phyloP scores from a whole-genome alignment of 2,888 invertebrate species.

The Leptopterna dolabrata region DNA sequence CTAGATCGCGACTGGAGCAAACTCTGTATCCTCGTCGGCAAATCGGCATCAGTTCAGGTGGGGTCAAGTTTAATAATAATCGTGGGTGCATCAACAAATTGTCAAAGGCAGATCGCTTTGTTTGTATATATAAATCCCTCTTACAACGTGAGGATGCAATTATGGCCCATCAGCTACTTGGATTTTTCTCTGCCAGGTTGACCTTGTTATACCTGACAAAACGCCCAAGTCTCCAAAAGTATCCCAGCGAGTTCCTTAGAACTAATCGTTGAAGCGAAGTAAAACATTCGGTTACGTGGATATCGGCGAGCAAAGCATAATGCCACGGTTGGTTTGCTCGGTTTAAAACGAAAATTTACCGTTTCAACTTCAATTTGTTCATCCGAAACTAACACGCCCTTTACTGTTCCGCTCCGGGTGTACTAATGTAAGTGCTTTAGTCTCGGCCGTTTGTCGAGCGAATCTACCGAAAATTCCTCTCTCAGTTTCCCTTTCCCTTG shows the following conservation, averaged over 20 bases:
- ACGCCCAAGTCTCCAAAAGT: too few relatives aligned
- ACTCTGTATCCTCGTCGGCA: too few relatives aligned
- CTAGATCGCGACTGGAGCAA: too few relatives aligned
- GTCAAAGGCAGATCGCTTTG: too few relatives aligned
- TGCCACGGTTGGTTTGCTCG: neutral
- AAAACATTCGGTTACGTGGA: neutral
- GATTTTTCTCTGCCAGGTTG: too few relatives aligned
- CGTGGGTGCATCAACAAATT: too few relatives aligned
- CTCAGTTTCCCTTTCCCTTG: neutral
- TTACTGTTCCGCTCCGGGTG: neutral
- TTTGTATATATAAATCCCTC: too few relatives aligned
- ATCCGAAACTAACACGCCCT: neutral
- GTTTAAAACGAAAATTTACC: neutral
- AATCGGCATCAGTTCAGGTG: too few relatives aligned
- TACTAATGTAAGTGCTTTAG: neutral
- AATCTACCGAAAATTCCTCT: neutral
- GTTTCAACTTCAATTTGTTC: conserved; percentile 7
- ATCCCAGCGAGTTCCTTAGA: neutral
- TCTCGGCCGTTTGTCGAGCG: neutral
- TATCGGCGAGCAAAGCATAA: neutral
- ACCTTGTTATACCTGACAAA: too few relatives aligned
- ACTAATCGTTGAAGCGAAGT: neutral
- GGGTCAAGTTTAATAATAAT: too few relatives aligned
- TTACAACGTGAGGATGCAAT: too few relatives aligned
- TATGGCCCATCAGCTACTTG: too few relatives aligned